Conservation (phyloP, 2,113 vertebrate genomes). For the Bungarus multicinctus region DNA sequence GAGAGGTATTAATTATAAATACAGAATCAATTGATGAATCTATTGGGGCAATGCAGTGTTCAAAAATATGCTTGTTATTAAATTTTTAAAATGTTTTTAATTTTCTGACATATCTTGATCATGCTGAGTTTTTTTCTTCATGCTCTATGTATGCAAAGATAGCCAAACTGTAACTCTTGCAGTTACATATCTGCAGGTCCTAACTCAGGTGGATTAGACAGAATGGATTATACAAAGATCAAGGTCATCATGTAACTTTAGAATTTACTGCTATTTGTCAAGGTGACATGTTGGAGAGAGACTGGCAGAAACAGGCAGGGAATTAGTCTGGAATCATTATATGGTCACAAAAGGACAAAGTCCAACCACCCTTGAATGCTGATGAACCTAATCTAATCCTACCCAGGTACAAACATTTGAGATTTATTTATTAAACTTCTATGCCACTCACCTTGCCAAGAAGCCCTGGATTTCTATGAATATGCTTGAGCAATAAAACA, state of each 20-base stretch:
- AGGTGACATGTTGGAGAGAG: not conserved
- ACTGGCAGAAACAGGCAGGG: not conserved
- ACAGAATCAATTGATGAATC: not conserved
- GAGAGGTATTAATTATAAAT: not conserved
- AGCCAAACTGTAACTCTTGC: not conserved
- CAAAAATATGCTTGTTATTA: not conserved
- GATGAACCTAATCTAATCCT: not conserved
- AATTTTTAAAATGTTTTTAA: not conserved
- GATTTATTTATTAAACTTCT: not conserved
- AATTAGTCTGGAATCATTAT: not conserved
- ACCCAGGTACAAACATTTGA: not conserved
- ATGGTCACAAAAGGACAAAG: not conserved
- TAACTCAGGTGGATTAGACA: not conserved
- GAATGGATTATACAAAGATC: not conserved
- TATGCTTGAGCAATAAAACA: not conserved
- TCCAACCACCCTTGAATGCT: not conserved
- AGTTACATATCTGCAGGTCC: not conserved
- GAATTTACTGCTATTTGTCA: not conserved
- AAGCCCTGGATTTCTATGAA: not conserved
- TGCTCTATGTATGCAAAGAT: not conserved
- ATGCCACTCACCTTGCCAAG: not conserved
- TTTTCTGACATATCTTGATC: not conserved
- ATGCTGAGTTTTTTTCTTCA: not conserved
- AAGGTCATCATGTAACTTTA: not conserved
- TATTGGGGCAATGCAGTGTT: not conserved